Base-by-base conservation (phyloP, 2,888 invertebrate species). In the Caenorhabditis panamensis region DNA sequence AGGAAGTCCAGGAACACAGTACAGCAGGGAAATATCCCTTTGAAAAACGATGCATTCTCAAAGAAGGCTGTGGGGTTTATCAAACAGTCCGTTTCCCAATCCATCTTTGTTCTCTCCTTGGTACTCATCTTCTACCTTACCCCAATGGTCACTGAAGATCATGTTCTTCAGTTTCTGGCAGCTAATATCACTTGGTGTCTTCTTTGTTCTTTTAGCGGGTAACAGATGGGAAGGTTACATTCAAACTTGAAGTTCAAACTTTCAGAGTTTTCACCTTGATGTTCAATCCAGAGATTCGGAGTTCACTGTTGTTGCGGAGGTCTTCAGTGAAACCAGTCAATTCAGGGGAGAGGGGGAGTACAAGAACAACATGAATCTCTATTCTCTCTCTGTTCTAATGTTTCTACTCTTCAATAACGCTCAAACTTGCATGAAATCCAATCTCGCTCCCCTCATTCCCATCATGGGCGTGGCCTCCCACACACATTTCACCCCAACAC, bases 1-100 rank as follows among this genome's bases (percentile, higher is more conserved):
- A 22, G 69, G n/a, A 71, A 54, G 37, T 16, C 18, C n/a, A 28
- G 54, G 18, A n/a, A 31, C 1, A 41, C 53, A 44, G 62, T 53
- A 53, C n/a, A n/a, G 53, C 26, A 22, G 61, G 62, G 22, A 41
- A 6, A 41, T 13, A 6, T 2, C 2, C 13, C 41, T 2, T 2
- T 2, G 20, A 53, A 13, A 56, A 62, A 13, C 62, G 54, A 24
- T 56, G 56, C 11, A n/a, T n/a, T n/a, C n/a, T n/a, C n/a, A n/a
- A n/a, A n/a, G n/a, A 71, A 71, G 18, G 69, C 61, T 28, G 44
- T 71, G 11, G 69, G 53, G 11, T 71, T 71, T 26, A 41, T 71
- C 53, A 62, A 62, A 44, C 69, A 71, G 69, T 61, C 69, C 2
- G 51, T 69, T 11, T 24, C 26, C 1, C 69, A 69, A 41, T 59